These are phyloP conservation scores for Amblyopsis rosae DNA, from an alignment of 2,113 vertebrate species.

Conservation along the genomic window DNA sequence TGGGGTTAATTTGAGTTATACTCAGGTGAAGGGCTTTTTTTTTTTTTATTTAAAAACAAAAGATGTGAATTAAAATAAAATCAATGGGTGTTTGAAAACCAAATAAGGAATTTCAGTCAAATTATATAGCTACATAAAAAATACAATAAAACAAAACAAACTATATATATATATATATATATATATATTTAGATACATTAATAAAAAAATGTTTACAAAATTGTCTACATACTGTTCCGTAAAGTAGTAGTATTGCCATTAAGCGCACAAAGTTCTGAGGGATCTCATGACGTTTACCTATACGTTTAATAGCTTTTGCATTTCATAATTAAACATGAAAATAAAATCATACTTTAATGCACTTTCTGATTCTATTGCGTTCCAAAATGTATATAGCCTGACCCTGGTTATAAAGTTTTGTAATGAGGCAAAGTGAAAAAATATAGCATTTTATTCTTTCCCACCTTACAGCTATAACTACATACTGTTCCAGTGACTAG, in stretches of 20 bases:
- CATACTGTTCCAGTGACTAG: constrained; percentile 57
- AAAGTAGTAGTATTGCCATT: too few species aligned
- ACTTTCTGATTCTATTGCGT: constrained; percentile 4
- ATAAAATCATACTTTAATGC: not conserved
- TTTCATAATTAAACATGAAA: constrained; percentile 5
- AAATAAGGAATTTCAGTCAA: constrained; percentile 6
- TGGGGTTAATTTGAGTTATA: constrained; percentile 41
- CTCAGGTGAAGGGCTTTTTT: constrained; percentile 53
- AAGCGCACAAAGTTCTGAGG: too few species aligned
- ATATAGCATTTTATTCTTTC: constrained; percentile 37
- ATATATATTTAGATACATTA: too few species aligned
- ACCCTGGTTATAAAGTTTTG: constrained; percentile 18
- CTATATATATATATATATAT: too few species aligned
- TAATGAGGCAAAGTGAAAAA: constrained; percentile 25
- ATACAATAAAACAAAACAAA: too few species aligned
- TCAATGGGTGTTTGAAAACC: not conserved
- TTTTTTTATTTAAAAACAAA: constrained; percentile 4
- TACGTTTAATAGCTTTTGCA: not conserved
- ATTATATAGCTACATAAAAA: not conserved
- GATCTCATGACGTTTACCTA: too few species aligned
- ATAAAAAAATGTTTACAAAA: too few species aligned
- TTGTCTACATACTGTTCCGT: too few species aligned
- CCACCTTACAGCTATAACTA: constrained; percentile 58
- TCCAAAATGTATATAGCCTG: constrained; percentile 4
- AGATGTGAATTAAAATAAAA: not conserved